Evolutionary conservation across 2,113 vertebrate genomes (phyloP), one percentile per base, ranked within the genome.

Genomic region (Promerops cafer): DNA sequence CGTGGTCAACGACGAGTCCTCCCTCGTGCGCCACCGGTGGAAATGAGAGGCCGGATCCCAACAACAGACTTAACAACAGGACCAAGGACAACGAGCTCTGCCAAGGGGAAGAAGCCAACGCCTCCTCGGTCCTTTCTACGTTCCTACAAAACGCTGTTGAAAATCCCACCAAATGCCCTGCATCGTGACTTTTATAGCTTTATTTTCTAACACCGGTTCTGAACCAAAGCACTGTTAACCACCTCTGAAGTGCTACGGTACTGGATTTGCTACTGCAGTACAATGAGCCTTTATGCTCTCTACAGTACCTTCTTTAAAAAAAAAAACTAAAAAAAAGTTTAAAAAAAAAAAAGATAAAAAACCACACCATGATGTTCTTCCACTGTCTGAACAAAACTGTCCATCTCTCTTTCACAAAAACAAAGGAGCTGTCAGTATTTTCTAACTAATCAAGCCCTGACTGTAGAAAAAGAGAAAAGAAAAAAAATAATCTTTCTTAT

Each of bases 1-100:
- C 18, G 98, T 98, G 49, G 98, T 99, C 77, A 99, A 98, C 1
- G 99, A 99, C 2, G 98, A 99, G 93, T 99, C 99, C 24, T 99
- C 99, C 1, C 98, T 99, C 11, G 98, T 99, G 52, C 98, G 98
- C 35, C 98, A 99, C 80, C 98, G 99, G 39, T 99, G 99, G 98
- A 99, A 99, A 69, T 99, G 98, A 99, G 95, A 94, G 47, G n/a
- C 65, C 6, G 6, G 6, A 4, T 47, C 10, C 0, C 44, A 18
- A 47, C 53, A 54, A 47, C 82, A 63, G 80, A 49, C 90, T 84
- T 0, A 37, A 18, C 60, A 63, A 28, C 23, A 13, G 26, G 68
- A 90, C 49, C 23, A 56, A 53, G 37, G 72, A 24, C 44, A 42
- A 39, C n/a, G 42, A 53, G 53, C 79, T 66, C 82, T 57, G 77